Evolutionary conservation across 2,113 vertebrate species (phyloP), one percentile per base, ranked within the genome.

Genomic region (Uria lomvia): DNA sequence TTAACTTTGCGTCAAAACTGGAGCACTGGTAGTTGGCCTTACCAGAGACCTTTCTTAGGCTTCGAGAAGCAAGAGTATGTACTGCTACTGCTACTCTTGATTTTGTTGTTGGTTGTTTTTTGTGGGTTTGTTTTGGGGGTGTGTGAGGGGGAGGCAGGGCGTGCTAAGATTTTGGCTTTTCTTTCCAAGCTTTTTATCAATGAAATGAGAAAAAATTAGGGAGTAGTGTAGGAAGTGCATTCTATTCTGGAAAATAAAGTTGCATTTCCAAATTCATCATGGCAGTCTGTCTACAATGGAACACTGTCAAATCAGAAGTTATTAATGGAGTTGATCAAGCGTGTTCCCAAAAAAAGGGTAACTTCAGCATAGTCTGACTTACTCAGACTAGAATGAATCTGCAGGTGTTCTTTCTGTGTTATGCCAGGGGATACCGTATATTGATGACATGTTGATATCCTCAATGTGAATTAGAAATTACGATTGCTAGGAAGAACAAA

Each of bases 401-500:
- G 59, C 63, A 36, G 58, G n/a, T 86, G 17, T 79, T 13, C 59
- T 50, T 34, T 52, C 34, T 34, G 21, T 45, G 32, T 77, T 86
- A 20, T 19, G 53, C 24, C 11, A 8, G 49, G 50, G 60, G 34
- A 58, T 77, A 20, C 4, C 62, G 26, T 40, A 7, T 70, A 2
- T 36, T 40, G 73, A 42, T 70, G 55, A 47, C 3, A 4, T n/a
- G 6, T 53, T 40, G 52, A 9, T 87, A 71, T 9, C 32, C 24
- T 91, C 50, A 24, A 7, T 2, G 0, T 5, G 6, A 36, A 20
- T 40, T 63, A 40, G 42, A 60, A 68, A 29, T 49, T 8, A 5
- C 0, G 0, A 1, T 29, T 76, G 30, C 24, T 62, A 12, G n/a
- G 55, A 36, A 27, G 62, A 76, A 16, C 4, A 0, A 22, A n/a